phyloP scores from a whole-genome alignment of 1,140 invertebrate species.

The Atta colombica region DNA sequence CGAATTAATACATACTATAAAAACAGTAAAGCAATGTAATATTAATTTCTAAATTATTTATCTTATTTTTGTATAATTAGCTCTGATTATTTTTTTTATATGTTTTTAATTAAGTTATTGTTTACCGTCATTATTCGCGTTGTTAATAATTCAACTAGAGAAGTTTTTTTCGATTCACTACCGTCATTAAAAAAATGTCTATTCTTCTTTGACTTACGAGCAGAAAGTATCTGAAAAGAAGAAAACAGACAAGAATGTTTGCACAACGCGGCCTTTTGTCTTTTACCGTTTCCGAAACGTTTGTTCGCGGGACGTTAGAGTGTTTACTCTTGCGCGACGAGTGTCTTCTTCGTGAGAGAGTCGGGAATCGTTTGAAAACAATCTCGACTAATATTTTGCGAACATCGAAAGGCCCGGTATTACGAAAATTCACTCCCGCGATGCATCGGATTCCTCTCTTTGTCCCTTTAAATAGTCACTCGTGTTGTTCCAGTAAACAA shows the following conservation, averaged over 20 bases:
- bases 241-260: constrained; percentile 52
- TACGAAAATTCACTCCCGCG: constrained; percentile 50
- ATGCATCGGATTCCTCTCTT: constrained; percentile 44
- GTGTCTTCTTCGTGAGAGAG: constrained; percentile 35
- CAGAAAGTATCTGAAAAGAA: constrained; percentile 23
- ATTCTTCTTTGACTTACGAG: constrained; percentile 13
- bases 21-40: background rate
- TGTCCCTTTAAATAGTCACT: constrained; percentile 28
- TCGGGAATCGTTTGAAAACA: constrained; percentile 61
- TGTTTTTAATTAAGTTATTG: background rate
- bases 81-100: background rate
- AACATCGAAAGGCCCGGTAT: constrained; percentile 28
- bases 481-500: constrained; percentile 51
- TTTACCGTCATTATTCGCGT: background rate
- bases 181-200: background rate
- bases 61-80: background rate
- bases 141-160: constrained; percentile 6
- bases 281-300: constrained; percentile 45
- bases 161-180: background rate
- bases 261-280: constrained; percentile 43
- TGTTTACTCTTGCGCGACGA: constrained; percentile 48
- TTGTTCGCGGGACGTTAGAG: constrained; percentile 47
- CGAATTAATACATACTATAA: background rate
- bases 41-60: background rate
- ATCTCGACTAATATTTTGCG: constrained; percentile 62